phyloP scores from a whole-genome alignment of 2,113 vertebrate species.

The Perca schrenkii region DNA sequence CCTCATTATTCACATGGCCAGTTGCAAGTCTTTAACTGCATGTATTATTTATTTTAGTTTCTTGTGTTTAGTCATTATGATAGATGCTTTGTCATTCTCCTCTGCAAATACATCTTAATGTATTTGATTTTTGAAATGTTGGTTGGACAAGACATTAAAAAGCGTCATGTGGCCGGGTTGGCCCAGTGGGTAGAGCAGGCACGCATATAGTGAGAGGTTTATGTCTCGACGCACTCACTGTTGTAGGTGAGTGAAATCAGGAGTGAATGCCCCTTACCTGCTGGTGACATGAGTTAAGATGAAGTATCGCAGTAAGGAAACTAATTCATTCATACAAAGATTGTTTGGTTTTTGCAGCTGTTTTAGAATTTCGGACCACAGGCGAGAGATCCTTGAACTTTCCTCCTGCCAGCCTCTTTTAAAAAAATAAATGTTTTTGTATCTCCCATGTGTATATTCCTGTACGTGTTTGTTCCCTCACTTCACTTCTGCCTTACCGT shows the following conservation, averaged over 20 bases:
- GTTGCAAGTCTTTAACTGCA: background rate
- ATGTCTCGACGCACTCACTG: background rate
- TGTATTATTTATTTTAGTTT: background rate
- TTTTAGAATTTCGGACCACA: constrained; percentile 1
- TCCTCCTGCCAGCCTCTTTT: constrained; percentile 5
- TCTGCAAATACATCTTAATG: background rate
- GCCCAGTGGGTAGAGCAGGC: too few relatives aligned
- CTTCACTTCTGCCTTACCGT: constrained; percentile 3
- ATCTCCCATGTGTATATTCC: background rate
- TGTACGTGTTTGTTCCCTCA: constrained; percentile 17
- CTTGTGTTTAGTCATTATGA: background rate
- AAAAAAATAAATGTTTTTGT: background rate
- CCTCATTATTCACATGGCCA: background rate
- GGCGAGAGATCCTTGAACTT: constrained; percentile 1
- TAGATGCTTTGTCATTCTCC: background rate
- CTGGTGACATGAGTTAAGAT: background rate
- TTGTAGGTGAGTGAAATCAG: background rate
- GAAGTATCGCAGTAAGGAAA: background rate
- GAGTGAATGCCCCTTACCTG: background rate
- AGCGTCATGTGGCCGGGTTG: too few relatives aligned
- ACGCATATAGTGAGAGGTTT: too few relatives aligned
- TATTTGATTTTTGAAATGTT: background rate
- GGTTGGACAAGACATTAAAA: too few relatives aligned
- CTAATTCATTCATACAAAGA: background rate
- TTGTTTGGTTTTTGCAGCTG: background rate